Evolutionary conservation across 2,888 invertebrate species (phyloP), one percentile per base, ranked within the genome.

Genomic region (Cerceris ruficornis): DNA sequence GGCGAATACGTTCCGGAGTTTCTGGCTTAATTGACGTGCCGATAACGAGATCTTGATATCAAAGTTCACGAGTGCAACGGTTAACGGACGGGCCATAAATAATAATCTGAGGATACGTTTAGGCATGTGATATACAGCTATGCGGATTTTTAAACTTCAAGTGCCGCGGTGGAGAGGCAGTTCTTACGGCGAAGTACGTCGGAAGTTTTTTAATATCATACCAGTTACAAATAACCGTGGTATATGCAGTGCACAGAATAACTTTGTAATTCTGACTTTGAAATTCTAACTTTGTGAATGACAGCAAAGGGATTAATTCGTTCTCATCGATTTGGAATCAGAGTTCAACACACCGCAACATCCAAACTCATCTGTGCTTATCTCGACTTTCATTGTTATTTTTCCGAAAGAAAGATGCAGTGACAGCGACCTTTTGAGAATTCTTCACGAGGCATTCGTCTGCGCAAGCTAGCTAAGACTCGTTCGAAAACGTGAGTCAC

Each of bases 161-260:
- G 14, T 15, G 41, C 7, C 0, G 1, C 57, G 28, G 7, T 39
- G 39, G 17, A 13, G 8, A 75, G 66, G 59, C 57, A 69, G 42
- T 14, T 39, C 7, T 42, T 15, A 2, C 41, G 41, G 9, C 42
- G 14, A 9, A 13, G 39, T 28, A 54, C 6, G 57, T 14, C 57
- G 28, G n/a, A 78, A 76, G 71, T 69, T 78, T 78, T 76, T 78
- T 76, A 68, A 78, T 76, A 76, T 65, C 71, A 28, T 41, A 49
- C 55, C 17, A 50, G 42, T 61, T 28, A 43, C 60, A 15, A 71
- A 60, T 60, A 43, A 65, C 14, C 7, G 15, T n/a, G 43, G 17
- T 9, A 17, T 13, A 49, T 49, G 11, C 5, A 1, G 50, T n/a
- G 50, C 13, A 50, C 8, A 8, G 6, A 6, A 52, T 52, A 52